Percentiles rank a stretch among this genome's conserved stretches.
Conservation (phyloP, 2,888 invertebrate species). For the Tribolium freemani region DNA sequence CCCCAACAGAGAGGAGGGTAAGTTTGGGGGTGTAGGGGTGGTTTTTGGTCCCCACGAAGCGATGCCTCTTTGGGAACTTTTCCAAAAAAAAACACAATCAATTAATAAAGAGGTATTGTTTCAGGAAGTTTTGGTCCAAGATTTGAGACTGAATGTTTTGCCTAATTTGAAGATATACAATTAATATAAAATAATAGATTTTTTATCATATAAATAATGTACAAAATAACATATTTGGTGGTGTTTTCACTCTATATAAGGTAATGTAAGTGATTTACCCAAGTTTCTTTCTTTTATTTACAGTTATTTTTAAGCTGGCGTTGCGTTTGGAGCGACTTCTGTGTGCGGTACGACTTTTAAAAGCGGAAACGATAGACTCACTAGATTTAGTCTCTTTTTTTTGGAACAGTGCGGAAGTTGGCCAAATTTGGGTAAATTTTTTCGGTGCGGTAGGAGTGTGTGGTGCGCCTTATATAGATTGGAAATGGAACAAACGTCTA, state of each 20-base stretch:
- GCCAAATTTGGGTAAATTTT: constrained; percentile 30
- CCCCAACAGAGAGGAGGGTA: constrained; percentile 61
- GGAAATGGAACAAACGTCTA: constrained; percentile 22
- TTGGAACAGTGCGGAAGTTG: not conserved
- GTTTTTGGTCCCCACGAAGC: constrained; percentile 5
- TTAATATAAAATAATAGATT: too few species aligned
- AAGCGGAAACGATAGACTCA: constrained; percentile 8
- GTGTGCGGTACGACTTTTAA: constrained; percentile 11
- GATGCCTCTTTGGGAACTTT: constrained; percentile 30
- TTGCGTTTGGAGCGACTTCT: constrained; percentile 32
- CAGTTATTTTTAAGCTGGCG: constrained; percentile 33
- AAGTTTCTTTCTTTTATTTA: constrained; percentile 26
- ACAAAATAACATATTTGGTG: not conserved
- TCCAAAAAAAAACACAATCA: not conserved
- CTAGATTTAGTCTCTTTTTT: not conserved
- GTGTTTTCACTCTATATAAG: constrained; percentile 37
- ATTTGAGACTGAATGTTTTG: constrained; percentile 37
- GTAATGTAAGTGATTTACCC: constrained; percentile 35
- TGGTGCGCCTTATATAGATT: constrained; percentile 37
- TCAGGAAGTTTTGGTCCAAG: constrained; percentile 37
- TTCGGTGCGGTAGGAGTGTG: constrained; percentile 10
- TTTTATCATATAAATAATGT: too few species aligned
- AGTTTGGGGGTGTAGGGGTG: constrained; percentile 44
- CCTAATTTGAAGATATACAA: constrained; percentile 15
- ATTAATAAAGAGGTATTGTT: constrained; percentile 32